A percentile compares a stretch with the other conserved stretches of the same genome.
These are phyloP conservation scores for Cyanoderma ruficeps DNA, from an alignment of 2,113 vertebrate species.

Conservation along the genomic window DNA sequence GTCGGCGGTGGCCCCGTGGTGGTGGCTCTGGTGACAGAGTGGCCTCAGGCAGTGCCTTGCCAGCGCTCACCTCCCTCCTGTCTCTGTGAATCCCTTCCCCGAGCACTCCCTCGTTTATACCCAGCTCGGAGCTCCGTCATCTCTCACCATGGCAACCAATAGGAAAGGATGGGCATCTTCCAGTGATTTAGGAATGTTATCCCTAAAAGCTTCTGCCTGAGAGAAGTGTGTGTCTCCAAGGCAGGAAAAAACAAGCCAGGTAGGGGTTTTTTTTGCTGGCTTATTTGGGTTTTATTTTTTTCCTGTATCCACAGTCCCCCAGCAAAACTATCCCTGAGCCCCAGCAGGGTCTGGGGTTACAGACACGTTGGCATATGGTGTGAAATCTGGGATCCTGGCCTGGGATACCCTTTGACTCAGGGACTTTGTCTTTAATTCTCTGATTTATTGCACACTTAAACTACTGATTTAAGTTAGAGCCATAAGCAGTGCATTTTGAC, in stretches of 20 bases:
- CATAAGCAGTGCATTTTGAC: background rate
- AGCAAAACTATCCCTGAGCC: background rate
- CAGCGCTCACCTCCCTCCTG: background rate
- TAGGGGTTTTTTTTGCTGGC: background rate
- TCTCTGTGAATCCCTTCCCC: background rate
- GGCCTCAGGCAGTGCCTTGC: background rate
- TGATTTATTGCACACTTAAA: background rate
- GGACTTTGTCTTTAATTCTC: background rate
- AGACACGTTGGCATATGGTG: rapidly evolving
- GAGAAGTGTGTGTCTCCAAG: background rate
- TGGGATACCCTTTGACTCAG: background rate
- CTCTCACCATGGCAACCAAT: slow-evolving; percentile 65
- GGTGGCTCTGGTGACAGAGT: background rate
- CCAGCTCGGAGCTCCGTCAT: slow-evolving; percentile 35
- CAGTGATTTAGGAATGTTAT: background rate
- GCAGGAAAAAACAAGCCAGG: background rate
- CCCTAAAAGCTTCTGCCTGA: slow-evolving; percentile 12
- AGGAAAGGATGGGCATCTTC: background rate
- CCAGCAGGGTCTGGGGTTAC: background rate
- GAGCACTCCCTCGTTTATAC: background rate
- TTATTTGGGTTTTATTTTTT: background rate
- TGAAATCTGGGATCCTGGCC: background rate
- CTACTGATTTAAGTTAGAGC: background rate
- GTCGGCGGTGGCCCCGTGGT: rapidly evolving
- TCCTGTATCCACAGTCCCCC: background rate